Percentiles rank a stretch among this genome's conserved stretches.
Conservation (phyloP, 1,140 invertebrate species). For the Bactericera cockerelli region DNA sequence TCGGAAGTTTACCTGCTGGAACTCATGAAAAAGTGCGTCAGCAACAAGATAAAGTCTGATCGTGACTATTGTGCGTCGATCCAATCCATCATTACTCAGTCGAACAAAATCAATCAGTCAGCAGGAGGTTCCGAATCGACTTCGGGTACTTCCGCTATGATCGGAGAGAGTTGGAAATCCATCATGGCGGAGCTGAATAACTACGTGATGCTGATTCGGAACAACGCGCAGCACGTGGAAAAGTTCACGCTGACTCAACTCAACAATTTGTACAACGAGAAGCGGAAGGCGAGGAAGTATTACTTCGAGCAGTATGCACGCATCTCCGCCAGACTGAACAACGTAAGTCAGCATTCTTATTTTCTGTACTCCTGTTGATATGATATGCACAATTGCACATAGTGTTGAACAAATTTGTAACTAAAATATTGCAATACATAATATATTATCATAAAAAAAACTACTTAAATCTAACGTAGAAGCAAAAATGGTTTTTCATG, state of each 20-base stretch:
- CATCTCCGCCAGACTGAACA: constrained; percentile 66
- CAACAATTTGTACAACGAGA: constrained; percentile 61
- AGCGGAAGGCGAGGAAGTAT: constrained; percentile 61
- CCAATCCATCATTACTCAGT: constrained; percentile 56
- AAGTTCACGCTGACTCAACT: constrained; percentile 63
- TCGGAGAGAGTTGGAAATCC: constrained; percentile 42
- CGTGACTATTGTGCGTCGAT: constrained; percentile 73
- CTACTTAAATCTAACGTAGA: too few relatives aligned
- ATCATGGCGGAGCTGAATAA: constrained; percentile 76
- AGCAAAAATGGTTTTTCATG: too few relatives aligned
- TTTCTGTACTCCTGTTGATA: too few relatives aligned
- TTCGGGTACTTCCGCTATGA: constrained; percentile 41
- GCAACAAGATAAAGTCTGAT: constrained; percentile 75
- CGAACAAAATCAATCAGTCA: constrained; percentile 59
- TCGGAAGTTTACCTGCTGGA: constrained; percentile 79
- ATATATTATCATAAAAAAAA: too few relatives aligned
- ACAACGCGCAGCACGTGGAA: constrained; percentile 70
- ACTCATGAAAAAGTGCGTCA: constrained; percentile 68
- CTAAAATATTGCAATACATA: too few relatives aligned
- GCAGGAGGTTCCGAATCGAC: constrained; percentile 35
- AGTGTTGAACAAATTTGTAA: too few relatives aligned
- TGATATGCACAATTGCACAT: too few relatives aligned
- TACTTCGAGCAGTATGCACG: constrained; percentile 76
- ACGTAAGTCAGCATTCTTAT: constrained; percentile 41
- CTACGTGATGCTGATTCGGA: constrained; percentile 56